Percentiles rank a stretch among this genome's conserved stretches.
phyloP scores from a whole-genome alignment of 2,113 vertebrate species.

The Proteles cristata region DNA sequence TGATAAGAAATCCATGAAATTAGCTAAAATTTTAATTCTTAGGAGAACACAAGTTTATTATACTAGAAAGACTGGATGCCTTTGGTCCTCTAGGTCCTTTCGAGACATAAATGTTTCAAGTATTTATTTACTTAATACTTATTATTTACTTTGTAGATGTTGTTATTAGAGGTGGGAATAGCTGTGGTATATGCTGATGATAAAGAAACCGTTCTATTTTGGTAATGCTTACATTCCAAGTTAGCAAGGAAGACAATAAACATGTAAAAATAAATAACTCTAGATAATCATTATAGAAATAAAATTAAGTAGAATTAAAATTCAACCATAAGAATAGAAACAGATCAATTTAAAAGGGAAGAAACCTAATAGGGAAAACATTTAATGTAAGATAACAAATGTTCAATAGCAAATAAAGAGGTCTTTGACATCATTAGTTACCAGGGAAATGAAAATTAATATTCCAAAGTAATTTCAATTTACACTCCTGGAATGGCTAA shows the following conservation, averaged over 20 bases:
- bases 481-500: not conserved
- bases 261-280: not conserved
- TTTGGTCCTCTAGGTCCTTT: not conserved
- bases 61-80: not conserved
- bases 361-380: not conserved
- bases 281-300: not conserved
- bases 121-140: not conserved
- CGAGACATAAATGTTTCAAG: not conserved
- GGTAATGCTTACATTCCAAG: not conserved
- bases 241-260: not conserved
- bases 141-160: not conserved
- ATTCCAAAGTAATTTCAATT: not conserved
- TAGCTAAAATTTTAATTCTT: not conserved
- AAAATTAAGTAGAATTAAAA: not conserved
- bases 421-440: not conserved
- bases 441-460: not conserved
- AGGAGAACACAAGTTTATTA: not conserved
- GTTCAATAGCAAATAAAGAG: not conserved
- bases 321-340: not conserved
- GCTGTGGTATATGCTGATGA: not conserved
- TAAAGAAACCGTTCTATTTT: not conserved
- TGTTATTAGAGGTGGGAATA: not conserved
- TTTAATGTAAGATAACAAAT: not conserved
- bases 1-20: not conserved
- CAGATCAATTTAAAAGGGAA: not conserved